phyloP scores from a whole-genome alignment of 2,888 invertebrate genomes.

The Lasiommata megera region DNA sequence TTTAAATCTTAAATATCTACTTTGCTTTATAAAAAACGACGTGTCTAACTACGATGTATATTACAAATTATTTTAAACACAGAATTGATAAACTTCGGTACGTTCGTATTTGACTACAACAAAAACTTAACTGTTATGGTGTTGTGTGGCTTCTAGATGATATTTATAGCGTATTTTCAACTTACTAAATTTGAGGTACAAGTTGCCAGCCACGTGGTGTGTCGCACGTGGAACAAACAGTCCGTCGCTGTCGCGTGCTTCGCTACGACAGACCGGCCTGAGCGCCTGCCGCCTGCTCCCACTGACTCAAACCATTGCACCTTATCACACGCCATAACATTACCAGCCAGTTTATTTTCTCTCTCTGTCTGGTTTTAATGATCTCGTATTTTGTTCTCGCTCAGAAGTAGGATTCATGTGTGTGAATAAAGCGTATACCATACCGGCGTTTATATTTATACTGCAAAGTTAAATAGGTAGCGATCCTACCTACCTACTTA shows the following conservation, averaged over 20 bases:
- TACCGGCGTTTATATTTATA: constrained; percentile 16
- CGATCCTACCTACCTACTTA: too few species aligned
- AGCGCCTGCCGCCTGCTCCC: constrained; percentile 33
- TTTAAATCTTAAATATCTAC: too few species aligned
- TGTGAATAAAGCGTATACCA: background rate
- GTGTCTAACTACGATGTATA: too few species aligned
- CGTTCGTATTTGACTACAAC: background rate
- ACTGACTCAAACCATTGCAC: constrained; percentile 27
- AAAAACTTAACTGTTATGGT: background rate
- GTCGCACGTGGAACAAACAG: constrained; percentile 40
- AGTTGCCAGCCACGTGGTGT: constrained; percentile 68
- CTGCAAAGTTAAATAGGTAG: constrained; percentile 35
- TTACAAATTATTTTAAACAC: too few species aligned
- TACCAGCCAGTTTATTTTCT: constrained; percentile 30
- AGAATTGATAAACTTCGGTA: background rate
- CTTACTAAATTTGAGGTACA: constrained; percentile 61
- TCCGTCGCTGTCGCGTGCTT: constrained; percentile 63
- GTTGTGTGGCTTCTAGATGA: background rate
- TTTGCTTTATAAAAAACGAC: too few species aligned
- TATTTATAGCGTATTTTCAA: constrained; percentile 28
- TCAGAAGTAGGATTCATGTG: constrained; percentile 13
- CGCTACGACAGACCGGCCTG: constrained; percentile 63
- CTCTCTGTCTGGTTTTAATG: constrained; percentile 16
- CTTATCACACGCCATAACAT: constrained; percentile 38
- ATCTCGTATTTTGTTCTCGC: constrained; percentile 25